Base-by-base conservation (phyloP, 1,140 invertebrate species). In the Caenorhabditis inopinata region DNA sequence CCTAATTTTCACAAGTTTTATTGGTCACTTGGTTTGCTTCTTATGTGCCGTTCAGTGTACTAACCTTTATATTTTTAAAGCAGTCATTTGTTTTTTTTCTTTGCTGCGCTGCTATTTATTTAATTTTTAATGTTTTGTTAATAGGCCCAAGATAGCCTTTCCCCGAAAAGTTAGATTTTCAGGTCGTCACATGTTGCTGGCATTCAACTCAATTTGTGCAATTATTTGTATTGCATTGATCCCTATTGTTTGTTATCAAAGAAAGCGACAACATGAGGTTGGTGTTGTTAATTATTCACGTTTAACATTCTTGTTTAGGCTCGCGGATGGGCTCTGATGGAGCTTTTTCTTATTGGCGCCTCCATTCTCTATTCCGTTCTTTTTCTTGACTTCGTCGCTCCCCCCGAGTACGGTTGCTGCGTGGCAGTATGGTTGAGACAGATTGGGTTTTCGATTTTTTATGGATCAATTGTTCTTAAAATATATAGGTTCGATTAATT, bases 381-480 rank as follows among this genome's bases (percentile, higher is more conserved):
- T 76, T 92, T 94, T 48, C 91, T 94, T 49, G 93, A 93, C 87
- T 94, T 93, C 88, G 93, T 95, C 89, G 92, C 93, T 80, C 92
- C 93, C 76, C 92, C 92, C 32, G 80, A 76, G 29, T 91, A 92
- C 53, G 91, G 81, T 77, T 84, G 92, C 46, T 96, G 94, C 88
- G 88, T 95, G 45, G 88, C 94, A 85, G 93, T 94, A 1, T 96
- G 94, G 94, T 91, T 94, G 14, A 91, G 95, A 45, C 94, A 96
- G 89, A 89, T 96, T 18, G 95, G 95, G 18, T 96, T 96, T 89
- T 92, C 94, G 49, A 92, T 94, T 51, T 94, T 93, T 87, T 96
- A 96, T 89, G 95, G 95, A 21, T 93, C 94, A 16, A 93, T 96
- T 45, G 92, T 95, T 74, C 90, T 96, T 74, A 95, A 96, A 88